A percentile compares a stretch with the other conserved stretches of the same genome.
Conservation (phyloP, 2,113 vertebrate species). For the Ariopsis seemanni region DNA sequence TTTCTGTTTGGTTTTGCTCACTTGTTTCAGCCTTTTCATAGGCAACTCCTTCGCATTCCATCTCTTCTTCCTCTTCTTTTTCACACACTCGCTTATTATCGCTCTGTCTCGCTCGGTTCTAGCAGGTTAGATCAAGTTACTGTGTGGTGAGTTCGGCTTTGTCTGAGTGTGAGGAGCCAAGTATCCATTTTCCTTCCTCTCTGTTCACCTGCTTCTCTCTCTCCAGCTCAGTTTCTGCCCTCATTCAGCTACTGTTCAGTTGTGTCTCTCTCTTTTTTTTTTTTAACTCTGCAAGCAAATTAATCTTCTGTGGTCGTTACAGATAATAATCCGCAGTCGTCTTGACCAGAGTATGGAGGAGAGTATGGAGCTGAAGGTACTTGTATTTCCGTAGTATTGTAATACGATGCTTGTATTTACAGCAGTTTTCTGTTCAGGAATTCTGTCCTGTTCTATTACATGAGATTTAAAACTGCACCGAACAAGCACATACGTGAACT, state of each 20-base stretch:
- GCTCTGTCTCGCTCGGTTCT: constrained; percentile 14
- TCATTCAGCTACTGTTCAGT: neutral
- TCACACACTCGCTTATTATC: neutral
- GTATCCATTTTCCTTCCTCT: constrained; percentile 46
- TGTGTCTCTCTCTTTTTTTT: neutral
- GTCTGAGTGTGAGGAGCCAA: constrained; percentile 42
- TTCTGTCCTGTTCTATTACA: neutral
- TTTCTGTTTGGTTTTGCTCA: constrained; percentile 15
- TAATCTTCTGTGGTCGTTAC: constrained; percentile 34
- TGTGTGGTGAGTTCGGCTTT: constrained; percentile 46
- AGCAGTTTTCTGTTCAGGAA: neutral
- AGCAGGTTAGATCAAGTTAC: constrained; percentile 52
- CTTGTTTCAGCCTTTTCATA: constrained; percentile 12
- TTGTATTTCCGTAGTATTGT: neutral
- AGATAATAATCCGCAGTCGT: constrained; percentile 79
- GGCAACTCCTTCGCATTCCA: constrained; percentile 22
- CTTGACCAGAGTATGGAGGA: constrained; percentile 96
- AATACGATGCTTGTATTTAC: neutral
- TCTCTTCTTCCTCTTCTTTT: constrained; percentile 36
- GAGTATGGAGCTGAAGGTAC: constrained; percentile 89
- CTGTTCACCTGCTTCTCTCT: constrained; percentile 26
- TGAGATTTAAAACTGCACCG: neutral
- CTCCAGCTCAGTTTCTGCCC: constrained; percentile 4
- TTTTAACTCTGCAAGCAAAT: neutral
- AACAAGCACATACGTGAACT: neutral